Conservation (phyloP, 1,140 invertebrate species). For the Cherax quadricarinatus region DNA sequence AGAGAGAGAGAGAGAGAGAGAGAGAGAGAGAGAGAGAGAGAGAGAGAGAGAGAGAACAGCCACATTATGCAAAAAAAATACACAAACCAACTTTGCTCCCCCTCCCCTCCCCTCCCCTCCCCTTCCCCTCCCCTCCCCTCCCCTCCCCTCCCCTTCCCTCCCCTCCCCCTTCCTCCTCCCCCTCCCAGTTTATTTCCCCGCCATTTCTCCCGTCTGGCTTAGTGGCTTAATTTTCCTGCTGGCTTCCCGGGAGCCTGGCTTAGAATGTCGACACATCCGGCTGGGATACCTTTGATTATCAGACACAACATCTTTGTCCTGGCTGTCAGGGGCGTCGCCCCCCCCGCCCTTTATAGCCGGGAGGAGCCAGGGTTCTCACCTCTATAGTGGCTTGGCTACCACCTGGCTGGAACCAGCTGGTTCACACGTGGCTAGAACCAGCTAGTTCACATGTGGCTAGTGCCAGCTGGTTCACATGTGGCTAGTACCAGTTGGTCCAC, state of each 20-base stretch:
- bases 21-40: not conserved
- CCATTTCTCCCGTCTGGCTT: slow-evolving; percentile 27
- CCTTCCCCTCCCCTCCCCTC: too few relatives aligned
- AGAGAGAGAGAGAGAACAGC: not conserved
- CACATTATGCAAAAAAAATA: not conserved
- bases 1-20: not conserved
- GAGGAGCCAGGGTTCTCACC: not conserved
- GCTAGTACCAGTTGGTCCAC: too few relatives aligned
- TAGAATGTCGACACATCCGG: slow-evolving; percentile 36
- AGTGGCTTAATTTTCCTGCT: slow-evolving; percentile 57
- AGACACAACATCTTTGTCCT: not conserved
- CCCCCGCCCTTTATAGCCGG: not conserved
- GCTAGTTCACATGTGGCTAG: too few relatives aligned
- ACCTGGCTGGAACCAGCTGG: too few relatives aligned
- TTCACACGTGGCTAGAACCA: too few relatives aligned
- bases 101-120: too few relatives aligned
- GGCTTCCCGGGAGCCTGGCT: slow-evolving; percentile 26
- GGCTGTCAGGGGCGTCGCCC: not conserved
- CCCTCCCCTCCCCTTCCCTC: too few relatives aligned
- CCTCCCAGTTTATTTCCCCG: slow-evolving; percentile 15
- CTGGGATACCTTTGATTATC: slow-evolving; percentile 61
- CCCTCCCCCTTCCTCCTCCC: too few relatives aligned
- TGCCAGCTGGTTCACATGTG: too few relatives aligned
- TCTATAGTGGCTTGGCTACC: not conserved
- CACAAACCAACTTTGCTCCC: too few relatives aligned